phyloP scores from a whole-genome alignment of 1,140 invertebrate species.

The Drosophila simulans region DNA sequence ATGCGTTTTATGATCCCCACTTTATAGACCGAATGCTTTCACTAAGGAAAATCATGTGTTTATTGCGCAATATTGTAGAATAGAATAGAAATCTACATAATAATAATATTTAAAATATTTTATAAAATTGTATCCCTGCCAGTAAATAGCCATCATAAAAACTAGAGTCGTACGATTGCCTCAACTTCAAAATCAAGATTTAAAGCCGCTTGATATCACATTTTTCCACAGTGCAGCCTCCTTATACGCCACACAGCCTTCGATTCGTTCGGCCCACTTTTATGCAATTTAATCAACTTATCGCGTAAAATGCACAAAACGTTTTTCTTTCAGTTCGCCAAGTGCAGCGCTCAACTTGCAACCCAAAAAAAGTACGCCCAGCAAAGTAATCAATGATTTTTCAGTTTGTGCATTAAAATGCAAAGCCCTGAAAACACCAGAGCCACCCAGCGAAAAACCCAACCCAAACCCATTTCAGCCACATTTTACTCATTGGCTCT shows the following conservation, averaged over 20 bases:
- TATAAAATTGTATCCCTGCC: no score
- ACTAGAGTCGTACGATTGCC: no score
- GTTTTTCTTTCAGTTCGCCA: constrained; percentile 43
- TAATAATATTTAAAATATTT: no score
- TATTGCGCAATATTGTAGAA: no score
- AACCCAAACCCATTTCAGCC: constrained; percentile 38
- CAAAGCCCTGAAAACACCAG: constrained; percentile 18
- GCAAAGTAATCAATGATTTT: constrained; percentile 72
- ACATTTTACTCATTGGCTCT: constrained; percentile 51
- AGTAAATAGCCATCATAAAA: no score
- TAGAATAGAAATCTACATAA: no score
- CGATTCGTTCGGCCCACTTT: constrained; percentile 48
- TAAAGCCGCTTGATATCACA: neutral
- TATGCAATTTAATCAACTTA: constrained; percentile 82
- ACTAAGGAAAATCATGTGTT: constrained; percentile 2
- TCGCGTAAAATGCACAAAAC: constrained; percentile 63
- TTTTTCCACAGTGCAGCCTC: constrained; percentile 1
- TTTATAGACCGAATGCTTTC: constrained; percentile 22
- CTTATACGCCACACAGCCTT: constrained; percentile 6
- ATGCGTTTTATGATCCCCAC: constrained; percentile 61
- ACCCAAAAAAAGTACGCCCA: constrained; percentile 9
- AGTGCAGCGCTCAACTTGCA: constrained; percentile 26
- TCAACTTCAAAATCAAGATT: no score
- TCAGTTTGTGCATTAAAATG: constrained; percentile 66
- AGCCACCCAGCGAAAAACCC: constrained; percentile 2